phyloP scores from a whole-genome alignment of 2,113 vertebrate species.

The Tricholaema leucomelas region DNA sequence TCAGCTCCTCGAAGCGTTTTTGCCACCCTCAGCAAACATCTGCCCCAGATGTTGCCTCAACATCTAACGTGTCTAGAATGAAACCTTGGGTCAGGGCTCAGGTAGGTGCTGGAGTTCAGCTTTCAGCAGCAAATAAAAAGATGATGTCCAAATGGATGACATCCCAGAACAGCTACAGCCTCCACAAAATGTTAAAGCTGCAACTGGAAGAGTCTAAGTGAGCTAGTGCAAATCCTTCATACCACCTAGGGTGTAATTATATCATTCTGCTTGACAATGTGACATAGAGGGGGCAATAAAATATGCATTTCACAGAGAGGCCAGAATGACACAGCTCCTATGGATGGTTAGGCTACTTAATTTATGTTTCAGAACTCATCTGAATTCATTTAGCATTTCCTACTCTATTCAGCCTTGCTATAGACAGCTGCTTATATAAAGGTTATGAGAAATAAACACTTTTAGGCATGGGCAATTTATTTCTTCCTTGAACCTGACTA shows the following conservation, averaged over 20 bases:
- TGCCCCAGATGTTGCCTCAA: neutral
- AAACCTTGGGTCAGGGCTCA: neutral
- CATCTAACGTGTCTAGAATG: rapidly evolving
- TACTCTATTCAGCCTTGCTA: constrained; percentile 5
- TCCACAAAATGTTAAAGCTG: neutral
- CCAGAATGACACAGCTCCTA: constrained; percentile 22
- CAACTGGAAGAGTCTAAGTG: neutral
- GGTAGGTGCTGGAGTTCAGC: neutral
- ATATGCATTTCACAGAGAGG: constrained; percentile 34
- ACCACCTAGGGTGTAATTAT: constrained; percentile 15
- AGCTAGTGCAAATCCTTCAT: neutral
- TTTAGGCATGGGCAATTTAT: constrained; percentile 18
- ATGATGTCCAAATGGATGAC: neutral
- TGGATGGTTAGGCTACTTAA: constrained; percentile 60
- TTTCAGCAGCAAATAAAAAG: neutral
- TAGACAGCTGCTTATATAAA: constrained; percentile 45
- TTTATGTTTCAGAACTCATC: constrained; percentile 53
- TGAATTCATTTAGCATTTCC: constrained; percentile 54
- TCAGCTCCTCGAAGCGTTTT: neutral
- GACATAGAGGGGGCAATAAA: constrained; percentile 54
- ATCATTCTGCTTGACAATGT: constrained; percentile 25
- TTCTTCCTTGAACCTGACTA: neutral
- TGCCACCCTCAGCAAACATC: neutral
- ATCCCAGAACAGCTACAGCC: neutral
- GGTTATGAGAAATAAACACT: constrained; percentile 40